Evolutionary conservation across 2,888 invertebrate genomes (phyloP).

Genomic region (Diplazon laetatorius): DNA sequence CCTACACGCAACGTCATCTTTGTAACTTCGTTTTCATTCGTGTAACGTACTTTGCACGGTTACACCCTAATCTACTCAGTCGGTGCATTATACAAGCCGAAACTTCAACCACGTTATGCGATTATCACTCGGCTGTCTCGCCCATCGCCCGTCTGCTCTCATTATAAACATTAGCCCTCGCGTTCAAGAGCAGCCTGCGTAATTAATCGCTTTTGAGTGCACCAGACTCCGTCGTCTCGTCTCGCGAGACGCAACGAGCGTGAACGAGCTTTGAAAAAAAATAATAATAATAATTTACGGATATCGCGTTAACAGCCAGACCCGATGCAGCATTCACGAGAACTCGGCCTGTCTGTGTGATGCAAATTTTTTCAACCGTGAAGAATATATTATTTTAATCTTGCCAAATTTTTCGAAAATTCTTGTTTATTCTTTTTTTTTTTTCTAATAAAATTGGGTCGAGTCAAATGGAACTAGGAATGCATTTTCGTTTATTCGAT

Average conservation of each 20-base stretch:
- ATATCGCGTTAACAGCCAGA: neutral
- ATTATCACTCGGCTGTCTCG: constrained; percentile 18
- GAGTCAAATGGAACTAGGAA: no score
- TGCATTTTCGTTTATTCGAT: no score
- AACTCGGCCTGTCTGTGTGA: no score
- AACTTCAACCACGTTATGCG: constrained; percentile 7
- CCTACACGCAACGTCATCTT: no score
- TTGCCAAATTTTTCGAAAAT: no score
- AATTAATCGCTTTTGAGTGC: constrained; percentile 32
- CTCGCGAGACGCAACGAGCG: neutral
- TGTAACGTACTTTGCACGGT: neutral
- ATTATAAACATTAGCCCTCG: constrained; percentile 16
- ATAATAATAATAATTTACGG: neutral
- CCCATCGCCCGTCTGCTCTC: neutral
- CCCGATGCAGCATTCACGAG: no score
- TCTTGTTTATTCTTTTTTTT: no score
- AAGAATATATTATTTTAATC: no score
- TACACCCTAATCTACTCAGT: neutral
- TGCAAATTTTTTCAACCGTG: no score
- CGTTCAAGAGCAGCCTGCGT: constrained; percentile 31
- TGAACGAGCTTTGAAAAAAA: neutral
- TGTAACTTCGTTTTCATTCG: neutral
- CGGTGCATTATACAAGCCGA: neutral
- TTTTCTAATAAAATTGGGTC: no score
- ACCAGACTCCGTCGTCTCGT: neutral